Evolutionary conservation across 2,113 vertebrate species (phyloP).

Genomic region (Mobula birostris): DNA sequence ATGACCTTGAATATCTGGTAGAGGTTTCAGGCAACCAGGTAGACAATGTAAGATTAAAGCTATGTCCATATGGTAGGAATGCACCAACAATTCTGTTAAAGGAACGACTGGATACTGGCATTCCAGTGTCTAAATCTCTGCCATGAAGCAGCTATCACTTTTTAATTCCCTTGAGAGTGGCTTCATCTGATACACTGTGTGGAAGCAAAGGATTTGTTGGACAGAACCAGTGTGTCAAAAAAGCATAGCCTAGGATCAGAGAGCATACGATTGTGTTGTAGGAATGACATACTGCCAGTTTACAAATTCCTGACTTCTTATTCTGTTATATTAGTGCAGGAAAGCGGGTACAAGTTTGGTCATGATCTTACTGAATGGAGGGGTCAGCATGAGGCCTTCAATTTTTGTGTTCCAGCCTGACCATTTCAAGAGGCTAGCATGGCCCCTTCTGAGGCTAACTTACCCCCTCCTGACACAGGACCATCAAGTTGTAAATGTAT

Average conservation of each 20-base stretch:
- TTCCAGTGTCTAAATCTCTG: not conserved
- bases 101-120: not conserved
- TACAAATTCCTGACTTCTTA: not conserved
- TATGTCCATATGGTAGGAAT: not conserved
- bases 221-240: not conserved
- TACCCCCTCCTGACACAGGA: too few relatives aligned
- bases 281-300: not conserved
- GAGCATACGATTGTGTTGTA: not conserved
- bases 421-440: too few relatives aligned
- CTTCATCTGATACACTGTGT: not conserved
- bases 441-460: too few relatives aligned
- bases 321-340: too few relatives aligned
- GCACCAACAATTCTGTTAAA: not conserved
- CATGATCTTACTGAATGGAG: too few relatives aligned
- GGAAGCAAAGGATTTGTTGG: not conserved
- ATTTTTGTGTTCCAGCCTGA: too few relatives aligned
- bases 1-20: constrained; percentile 52
- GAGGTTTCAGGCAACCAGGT: constrained; percentile 52
- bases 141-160: not conserved
- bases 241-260: not conserved
- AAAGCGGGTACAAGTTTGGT: too few relatives aligned
- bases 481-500: too few relatives aligned
- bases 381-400: too few relatives aligned
- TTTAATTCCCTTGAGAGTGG: not conserved
- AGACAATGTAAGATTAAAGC: constrained; percentile 47